Conservation (phyloP, 2,888 invertebrate genomes). For the Hipparchia semele region DNA sequence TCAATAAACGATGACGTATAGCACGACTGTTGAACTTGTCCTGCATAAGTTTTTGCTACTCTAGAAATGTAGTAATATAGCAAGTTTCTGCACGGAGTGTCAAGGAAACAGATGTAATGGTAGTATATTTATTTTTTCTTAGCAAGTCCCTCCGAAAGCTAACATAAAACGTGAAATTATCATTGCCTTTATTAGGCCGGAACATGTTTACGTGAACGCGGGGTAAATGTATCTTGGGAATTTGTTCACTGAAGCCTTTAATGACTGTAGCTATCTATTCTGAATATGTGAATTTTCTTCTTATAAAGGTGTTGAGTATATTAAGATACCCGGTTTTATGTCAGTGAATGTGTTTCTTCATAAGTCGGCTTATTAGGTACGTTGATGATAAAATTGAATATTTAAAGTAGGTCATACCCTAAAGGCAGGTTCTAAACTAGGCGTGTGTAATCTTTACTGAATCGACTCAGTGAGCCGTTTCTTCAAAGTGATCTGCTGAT, state of each 20-base stretch:
- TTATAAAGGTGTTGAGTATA: too few relatives aligned
- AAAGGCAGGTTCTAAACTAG: too few relatives aligned
- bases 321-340: too few relatives aligned
- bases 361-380: too few relatives aligned
- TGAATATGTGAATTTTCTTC: not conserved
- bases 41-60: not conserved
- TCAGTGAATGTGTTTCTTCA: too few relatives aligned
- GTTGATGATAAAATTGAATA: too few relatives aligned
- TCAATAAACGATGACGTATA: too few relatives aligned
- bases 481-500: too few relatives aligned
- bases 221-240: not conserved
- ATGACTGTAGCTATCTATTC: not conserved
- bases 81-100: not conserved
- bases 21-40: not conserved
- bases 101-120: not conserved
- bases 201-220: not conserved
- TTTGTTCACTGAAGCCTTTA: not conserved
- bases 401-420: too few relatives aligned
- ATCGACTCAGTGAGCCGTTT: too few relatives aligned
- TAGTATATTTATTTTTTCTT: not conserved
- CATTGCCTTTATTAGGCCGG: not conserved
- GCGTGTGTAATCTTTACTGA: too few relatives aligned
- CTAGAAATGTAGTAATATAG: not conserved
- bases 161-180: conserved; percentile 4
- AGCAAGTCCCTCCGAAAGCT: not conserved